Evolutionary conservation across 2,113 vertebrate species (phyloP), one percentile per base, ranked within the genome.

Genomic region (Pipa parva): DNA sequence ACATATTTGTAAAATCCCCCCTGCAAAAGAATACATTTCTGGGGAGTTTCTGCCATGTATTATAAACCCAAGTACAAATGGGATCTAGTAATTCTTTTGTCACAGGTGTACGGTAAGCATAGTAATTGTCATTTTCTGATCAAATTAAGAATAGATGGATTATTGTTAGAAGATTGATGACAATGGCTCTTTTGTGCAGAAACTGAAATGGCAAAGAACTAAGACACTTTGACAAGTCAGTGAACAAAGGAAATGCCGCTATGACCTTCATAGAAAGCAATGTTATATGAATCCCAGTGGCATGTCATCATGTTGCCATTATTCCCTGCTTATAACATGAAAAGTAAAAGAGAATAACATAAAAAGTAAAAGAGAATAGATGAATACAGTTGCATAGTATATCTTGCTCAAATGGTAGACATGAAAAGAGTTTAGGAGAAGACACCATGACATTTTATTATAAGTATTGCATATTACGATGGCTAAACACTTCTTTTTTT

Each of bases 221-320:
- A 42, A 42, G 39, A 15, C 39, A 42, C 39, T 42, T 42, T 42
- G 39, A 42, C 39, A 42, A 42, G 39, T 42, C 39, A 42, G 39
- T n/a, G 39, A 42, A 42, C 39, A 42, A 42, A n/a, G 17, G 39
- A 42, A 42, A 42, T 42, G 39, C 17, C 2, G 17, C 13, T 42
- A 2, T 42, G 39, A 42, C 39, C 39, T 42, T 42, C 39, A 42
- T 42, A 42, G 39, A n/a, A 42, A 10, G 11, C 39, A 42, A 42
- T 1, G 39, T 42, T 42, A 42, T 42, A 18, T 42, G 39, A 42
- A n/a, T 42, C 39, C 39, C 39, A 42, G n/a, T 42, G 39, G 39
- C 17, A 36, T 42, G 39, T 42, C 39, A 42, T 42, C 39, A 42
- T 42, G 39, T n/a, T 42, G 39, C 39, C 39, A 42, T 42, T 42